Evolutionary conservation across 2,113 vertebrate species (phyloP), one percentile per base, ranked within the genome.

Genomic region (Gasterosteus nipponicus): DNA sequence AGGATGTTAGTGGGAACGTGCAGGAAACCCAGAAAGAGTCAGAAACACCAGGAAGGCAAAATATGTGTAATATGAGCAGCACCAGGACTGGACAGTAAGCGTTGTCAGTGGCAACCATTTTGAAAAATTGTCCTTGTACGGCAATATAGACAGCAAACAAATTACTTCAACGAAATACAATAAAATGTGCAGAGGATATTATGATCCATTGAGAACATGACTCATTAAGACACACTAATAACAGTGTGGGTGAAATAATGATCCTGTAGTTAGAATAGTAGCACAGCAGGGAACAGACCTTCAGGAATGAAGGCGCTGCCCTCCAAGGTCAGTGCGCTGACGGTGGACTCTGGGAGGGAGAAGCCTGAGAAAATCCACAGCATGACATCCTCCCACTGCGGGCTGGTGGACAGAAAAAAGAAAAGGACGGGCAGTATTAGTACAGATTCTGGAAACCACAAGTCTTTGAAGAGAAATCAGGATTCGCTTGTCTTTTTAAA

Each of bases 231-330:
- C 29, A 44, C 22, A n/a, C 44, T 1, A 33, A 31, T 15, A 58
- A n/a, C 19, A 57, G 10, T 1, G 18, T 10, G 19, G 49, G 12
- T 14, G 15, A 42, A 54, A 18, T 31, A 19, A 26, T 6, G 38
- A 5, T 19, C 14, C 15, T 11, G n/a, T n/a, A 7, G 47, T 41
- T 16, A 67, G 16, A 10, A 31, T 6, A 0, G 3, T 5, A 18
- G 1, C n/a, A 42, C 19, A 58, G 26, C 1, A 11, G 71, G 39
- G 39, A 47, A 69, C 75, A 18, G 14, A 79, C 96, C 96, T 96
- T 96, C 22, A 95, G 89, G 63, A 95, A 96, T 94, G 84, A 97
- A 96, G 46, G 94, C 93, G 19, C 91, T 94, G n/a, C 94, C 92
- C 15, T 84, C 97, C 94, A 15, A 94, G 95, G 83, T 96, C 96